Conservation (phyloP, 1,140 invertebrate species). For the Oncopeltus fasciatus region DNA sequence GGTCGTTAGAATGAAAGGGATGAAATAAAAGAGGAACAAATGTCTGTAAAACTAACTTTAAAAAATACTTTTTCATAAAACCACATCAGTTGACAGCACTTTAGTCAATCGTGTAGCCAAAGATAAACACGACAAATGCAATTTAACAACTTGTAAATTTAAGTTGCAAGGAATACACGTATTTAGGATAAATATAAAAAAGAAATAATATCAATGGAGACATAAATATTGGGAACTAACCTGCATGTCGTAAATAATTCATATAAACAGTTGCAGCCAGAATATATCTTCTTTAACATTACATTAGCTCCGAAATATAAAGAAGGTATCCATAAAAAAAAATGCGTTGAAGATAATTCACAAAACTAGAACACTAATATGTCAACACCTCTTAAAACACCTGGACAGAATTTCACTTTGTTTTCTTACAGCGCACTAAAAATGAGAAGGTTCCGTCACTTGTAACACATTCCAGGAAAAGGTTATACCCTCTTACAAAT, state of each 20-base stretch:
- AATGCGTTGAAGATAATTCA: background rate
- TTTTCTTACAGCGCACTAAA: background rate
- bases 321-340: slow-evolving; percentile 7
- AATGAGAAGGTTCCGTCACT: background rate
- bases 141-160: too few relatives aligned
- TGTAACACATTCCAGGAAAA: background rate
- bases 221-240: slow-evolving; percentile 9
- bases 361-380: slow-evolving; percentile 11
- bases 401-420: slow-evolving; percentile 13
- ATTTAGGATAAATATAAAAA: too few relatives aligned
- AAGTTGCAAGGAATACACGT: too few relatives aligned
- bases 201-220: too few relatives aligned
- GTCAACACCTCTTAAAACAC: slow-evolving; percentile 15
- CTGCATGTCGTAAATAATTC: slow-evolving; percentile 24
- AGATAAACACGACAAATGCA: too few relatives aligned
- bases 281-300: slow-evolving; percentile 18
- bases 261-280: slow-evolving; percentile 17
- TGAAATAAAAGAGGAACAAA: too few relatives aligned
- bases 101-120: too few relatives aligned
- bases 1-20: too few relatives aligned
- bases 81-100: too few relatives aligned
- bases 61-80: too few relatives aligned
- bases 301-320: slow-evolving; percentile 16
- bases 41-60: too few relatives aligned
- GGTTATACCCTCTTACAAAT: too few relatives aligned